Base-by-base conservation (phyloP, 2,888 invertebrate species). In the Bombylius major region DNA sequence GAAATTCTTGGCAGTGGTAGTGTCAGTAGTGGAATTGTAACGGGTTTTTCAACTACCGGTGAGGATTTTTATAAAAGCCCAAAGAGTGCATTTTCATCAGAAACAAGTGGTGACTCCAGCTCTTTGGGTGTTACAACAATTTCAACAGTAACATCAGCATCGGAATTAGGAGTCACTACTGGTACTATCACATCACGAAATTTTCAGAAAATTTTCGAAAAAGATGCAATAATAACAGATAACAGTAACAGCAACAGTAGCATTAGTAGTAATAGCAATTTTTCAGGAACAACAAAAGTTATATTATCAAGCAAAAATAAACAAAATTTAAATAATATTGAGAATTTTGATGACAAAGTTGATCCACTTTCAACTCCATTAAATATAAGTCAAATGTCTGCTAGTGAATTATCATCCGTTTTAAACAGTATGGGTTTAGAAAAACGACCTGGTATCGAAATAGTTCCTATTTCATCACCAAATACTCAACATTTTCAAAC, bases 381-480 rank as follows among this genome's bases (percentile, higher is more conserved):
- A 0, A 77, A 76, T 9, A 77, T 78, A 1, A 5, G 79, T 84
- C 3, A 79, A 42, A 77, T 82, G 7, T 81, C 63, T 79, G 83
- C n/a, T 82, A 5, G 79, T 84, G 3, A 79, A 64, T 76, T 79
- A 56, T 79, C 80, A 39, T 80, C 83, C 12, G 79, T 83, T 69
- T 68, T 84, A 44, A 75, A 78, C 32, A 76, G 76, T 14, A 77
- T 78, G 70, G 80, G 82, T 57, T 71, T 85, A 49, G 86, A 87
- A 62, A 77, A 84, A 56, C 76, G 87, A 36, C 84, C 86, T 0
- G 87, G 87, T 4, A 89, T 92, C 59, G 92, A 93, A 73, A 89
- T 92, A 51, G 89, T 92, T 64, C 90, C 92, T 0, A 81, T 89
- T 58, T 77, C 83, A 4, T 77, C 84, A 13, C 34, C 83, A 0